Evolutionary conservation across 2,113 vertebrate species (phyloP).

Genomic region (Myxocyprinus asiaticus): DNA sequence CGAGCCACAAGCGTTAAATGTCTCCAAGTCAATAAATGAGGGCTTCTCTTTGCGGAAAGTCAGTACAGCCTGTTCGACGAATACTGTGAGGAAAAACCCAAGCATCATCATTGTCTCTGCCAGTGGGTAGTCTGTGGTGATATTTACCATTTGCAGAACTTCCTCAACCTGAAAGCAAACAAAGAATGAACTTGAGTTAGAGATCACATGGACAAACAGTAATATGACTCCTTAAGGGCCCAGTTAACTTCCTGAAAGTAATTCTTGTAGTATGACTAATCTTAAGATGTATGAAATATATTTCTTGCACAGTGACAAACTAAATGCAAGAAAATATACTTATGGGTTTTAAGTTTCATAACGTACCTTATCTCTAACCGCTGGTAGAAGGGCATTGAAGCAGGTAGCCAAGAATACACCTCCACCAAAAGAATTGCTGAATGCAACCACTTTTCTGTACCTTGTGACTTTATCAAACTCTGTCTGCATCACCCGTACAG

Average conservation of each 20-base stretch:
- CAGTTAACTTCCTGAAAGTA: not conserved
- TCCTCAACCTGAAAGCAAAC: conserved; percentile 72
- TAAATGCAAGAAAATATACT: no score
- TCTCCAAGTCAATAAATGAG: conserved; percentile 91
- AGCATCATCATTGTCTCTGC: conserved; percentile 90
- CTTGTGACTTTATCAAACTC: conserved; percentile 79
- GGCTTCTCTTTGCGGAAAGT: conserved; percentile 87
- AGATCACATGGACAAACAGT: not conserved
- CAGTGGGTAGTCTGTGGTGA: conserved; percentile 83
- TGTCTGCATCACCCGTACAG: conserved; percentile 79
- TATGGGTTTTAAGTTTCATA: no score
- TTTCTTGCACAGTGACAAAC: no score
- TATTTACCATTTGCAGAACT: conserved; percentile 74
- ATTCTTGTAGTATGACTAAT: no score
- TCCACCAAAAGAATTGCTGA: conserved; percentile 87
- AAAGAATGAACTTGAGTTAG: not conserved
- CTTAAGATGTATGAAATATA: no score
- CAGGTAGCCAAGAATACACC: conserved; percentile 93
- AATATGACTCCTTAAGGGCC: not conserved
- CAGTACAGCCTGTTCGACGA: conserved; percentile 88
- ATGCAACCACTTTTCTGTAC: conserved; percentile 74
- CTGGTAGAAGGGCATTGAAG: conserved; percentile 88
- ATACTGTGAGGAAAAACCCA: conserved; percentile 88
- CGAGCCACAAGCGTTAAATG: conserved; percentile 85
- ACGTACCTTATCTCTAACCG: conserved; percentile 86